phyloP scores from a whole-genome alignment of 2,797 vertebrate genomes.

The Columba guinea region DNA sequence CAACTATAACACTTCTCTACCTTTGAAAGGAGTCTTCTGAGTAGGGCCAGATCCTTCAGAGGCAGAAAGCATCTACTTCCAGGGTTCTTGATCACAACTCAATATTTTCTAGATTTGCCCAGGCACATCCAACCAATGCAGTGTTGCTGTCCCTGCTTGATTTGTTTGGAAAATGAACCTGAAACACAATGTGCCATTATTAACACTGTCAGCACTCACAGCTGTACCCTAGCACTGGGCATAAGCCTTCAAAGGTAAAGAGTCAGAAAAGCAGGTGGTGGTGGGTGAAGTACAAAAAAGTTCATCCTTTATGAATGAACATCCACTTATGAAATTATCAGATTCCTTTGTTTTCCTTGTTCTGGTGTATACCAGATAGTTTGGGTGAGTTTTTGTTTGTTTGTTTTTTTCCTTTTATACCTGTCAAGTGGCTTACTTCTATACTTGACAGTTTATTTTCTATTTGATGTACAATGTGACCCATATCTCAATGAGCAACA shows the following conservation, averaged over 20 bases:
- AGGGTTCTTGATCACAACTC: background rate
- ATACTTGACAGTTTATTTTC: background rate
- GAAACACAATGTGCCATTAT: background rate
- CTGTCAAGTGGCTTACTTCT: background rate
- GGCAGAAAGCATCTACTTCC: background rate
- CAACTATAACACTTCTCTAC: background rate
- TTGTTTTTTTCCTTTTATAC: background rate
- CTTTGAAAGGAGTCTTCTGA: background rate
- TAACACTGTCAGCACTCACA: background rate
- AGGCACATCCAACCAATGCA: background rate
- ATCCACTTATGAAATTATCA: background rate
- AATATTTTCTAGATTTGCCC: background rate
- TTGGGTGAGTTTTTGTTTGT: background rate
- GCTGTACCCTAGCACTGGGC: background rate
- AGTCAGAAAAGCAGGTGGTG: background rate
- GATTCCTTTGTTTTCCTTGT: background rate
- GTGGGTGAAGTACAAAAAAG: background rate
- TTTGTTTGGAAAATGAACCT: background rate
- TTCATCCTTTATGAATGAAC: background rate
- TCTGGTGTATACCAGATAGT: background rate
- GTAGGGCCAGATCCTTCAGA: background rate
- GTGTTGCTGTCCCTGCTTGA: background rate
- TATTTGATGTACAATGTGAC: background rate
- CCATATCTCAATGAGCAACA: background rate
- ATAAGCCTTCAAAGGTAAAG: background rate